Percentiles rank a stretch among this genome's conserved stretches.
Evolutionary conservation across 2,888 invertebrate genomes (phyloP).

Genomic region (Lepidochrysops patricia): DNA sequence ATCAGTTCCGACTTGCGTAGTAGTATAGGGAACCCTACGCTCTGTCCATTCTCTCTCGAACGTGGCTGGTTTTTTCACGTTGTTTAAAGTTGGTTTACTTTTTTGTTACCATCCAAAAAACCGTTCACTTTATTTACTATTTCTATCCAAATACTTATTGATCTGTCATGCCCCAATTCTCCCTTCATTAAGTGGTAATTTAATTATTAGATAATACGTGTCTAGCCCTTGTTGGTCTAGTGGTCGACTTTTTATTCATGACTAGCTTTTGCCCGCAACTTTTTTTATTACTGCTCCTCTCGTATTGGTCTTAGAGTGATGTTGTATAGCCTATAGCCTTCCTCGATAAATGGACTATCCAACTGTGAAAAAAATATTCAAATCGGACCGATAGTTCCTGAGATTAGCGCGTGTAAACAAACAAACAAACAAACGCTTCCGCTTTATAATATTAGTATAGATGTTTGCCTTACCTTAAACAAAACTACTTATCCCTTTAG

Average conservation of each 20-base stretch:
- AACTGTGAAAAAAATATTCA: too few relatives aligned
- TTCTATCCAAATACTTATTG: background rate
- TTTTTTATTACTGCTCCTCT: too few relatives aligned
- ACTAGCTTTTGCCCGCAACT: too few relatives aligned
- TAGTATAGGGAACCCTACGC: background rate
- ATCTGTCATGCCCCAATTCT: background rate
- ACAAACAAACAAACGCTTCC: too few relatives aligned
- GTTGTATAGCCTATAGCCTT: too few relatives aligned
- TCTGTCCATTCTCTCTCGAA: background rate
- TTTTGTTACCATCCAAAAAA: background rate
- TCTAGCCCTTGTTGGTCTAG: background rate
- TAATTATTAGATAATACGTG: background rate
- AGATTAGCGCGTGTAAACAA: too few relatives aligned
- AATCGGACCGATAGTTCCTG: too few relatives aligned
- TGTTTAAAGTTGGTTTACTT: background rate
- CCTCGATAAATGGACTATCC: too few relatives aligned
- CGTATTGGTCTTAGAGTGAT: too few relatives aligned
- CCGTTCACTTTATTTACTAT: background rate
- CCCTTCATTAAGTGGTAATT: background rate
- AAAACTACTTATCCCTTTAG: too few relatives aligned
- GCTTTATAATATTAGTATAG: too few relatives aligned
- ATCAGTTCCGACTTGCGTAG: background rate
- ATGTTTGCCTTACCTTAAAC: too few relatives aligned
- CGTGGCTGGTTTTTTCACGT: background rate
- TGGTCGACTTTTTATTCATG: background rate